Conservation (phyloP, 2,888 invertebrate genomes). For the Cryptocheilus praepositus region DNA sequence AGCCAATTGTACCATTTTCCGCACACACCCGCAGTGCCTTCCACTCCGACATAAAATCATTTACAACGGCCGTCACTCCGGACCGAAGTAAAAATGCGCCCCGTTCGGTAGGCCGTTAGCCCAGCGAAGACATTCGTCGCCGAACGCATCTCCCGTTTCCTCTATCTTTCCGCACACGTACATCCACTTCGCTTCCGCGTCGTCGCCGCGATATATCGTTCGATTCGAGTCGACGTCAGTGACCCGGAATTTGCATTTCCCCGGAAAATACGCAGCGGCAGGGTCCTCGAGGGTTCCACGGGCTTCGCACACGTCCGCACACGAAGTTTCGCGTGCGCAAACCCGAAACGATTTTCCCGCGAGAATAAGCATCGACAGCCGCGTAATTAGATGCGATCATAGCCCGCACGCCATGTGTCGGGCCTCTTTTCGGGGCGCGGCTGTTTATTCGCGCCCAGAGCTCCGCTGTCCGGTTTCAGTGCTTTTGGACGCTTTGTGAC, state of each 20-base stretch:
- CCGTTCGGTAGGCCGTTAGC: background rate
- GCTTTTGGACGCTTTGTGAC: no score
- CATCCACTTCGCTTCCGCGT: conserved; percentile 48
- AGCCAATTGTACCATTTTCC: no score
- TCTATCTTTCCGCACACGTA: conserved; percentile 52
- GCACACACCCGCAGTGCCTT: no score
- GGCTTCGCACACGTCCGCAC: background rate
- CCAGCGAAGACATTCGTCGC: background rate
- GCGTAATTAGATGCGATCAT: conserved; percentile 49
- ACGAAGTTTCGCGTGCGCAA: conserved; percentile 43
- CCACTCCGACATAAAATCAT: no score
- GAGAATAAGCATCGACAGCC: conserved; percentile 44
- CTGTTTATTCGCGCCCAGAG: background rate
- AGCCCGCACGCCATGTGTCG: no score
- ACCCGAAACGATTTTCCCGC: conserved; percentile 37
- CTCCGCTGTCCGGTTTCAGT: no score
- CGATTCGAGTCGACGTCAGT: conserved; percentile 55
- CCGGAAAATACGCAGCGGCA: conserved; percentile 48
- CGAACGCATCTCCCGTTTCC: conserved; percentile 23
- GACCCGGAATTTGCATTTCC: conserved; percentile 62
- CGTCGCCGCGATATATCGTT: conserved; percentile 53
- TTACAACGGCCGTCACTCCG: no score
- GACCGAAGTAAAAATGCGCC: background rate
- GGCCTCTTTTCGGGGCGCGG: background rate
- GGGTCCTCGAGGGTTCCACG: conserved; percentile 5